Evolutionary conservation across 2,797 vertebrate genomes (phyloP).

Genomic region (Dendrocincla tyrannina): DNA sequence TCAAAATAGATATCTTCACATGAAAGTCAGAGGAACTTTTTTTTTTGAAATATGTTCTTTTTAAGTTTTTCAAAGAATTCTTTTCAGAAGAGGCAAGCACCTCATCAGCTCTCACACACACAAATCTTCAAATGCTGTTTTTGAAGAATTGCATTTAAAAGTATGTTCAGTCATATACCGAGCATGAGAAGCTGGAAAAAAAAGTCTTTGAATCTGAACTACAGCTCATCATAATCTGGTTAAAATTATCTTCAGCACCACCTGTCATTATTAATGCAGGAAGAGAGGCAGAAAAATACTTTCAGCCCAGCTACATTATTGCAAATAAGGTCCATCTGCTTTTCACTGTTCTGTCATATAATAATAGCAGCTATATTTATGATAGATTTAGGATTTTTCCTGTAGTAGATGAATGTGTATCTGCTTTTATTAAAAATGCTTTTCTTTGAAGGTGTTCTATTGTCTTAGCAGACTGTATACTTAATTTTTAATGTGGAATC

Average conservation of each 20-base stretch:
- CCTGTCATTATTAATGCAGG: constrained; percentile 73
- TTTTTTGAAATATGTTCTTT: constrained; percentile 55
- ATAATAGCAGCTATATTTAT: constrained; percentile 37
- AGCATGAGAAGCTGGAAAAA: constrained; percentile 45
- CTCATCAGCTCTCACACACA: constrained; percentile 56
- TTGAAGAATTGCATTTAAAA: constrained; percentile 73
- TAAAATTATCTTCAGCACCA: constrained; percentile 76
- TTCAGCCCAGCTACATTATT: not conserved
- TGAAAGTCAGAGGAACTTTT: constrained; percentile 27
- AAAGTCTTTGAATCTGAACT: constrained; percentile 69
- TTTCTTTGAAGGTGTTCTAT: constrained; percentile 36
- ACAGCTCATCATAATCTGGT: constrained; percentile 71
- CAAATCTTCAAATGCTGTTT: constrained; percentile 64
- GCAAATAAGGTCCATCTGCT: constrained; percentile 28
- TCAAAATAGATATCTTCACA: constrained; percentile 57
- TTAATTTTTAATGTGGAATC: not conserved
- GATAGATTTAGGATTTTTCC: constrained; percentile 26
- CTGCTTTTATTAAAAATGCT: constrained; percentile 46
- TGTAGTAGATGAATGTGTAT: constrained; percentile 12
- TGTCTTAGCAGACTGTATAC: constrained; percentile 9
- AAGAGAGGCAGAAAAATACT: constrained; percentile 35
- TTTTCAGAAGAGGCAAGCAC: constrained; percentile 64
- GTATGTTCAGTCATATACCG: constrained; percentile 61
- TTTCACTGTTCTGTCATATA: constrained; percentile 8
- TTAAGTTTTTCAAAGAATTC: constrained; percentile 69